Evolutionary conservation across 1,140 invertebrate species (phyloP).

Genomic region (Ostrea edulis): DNA sequence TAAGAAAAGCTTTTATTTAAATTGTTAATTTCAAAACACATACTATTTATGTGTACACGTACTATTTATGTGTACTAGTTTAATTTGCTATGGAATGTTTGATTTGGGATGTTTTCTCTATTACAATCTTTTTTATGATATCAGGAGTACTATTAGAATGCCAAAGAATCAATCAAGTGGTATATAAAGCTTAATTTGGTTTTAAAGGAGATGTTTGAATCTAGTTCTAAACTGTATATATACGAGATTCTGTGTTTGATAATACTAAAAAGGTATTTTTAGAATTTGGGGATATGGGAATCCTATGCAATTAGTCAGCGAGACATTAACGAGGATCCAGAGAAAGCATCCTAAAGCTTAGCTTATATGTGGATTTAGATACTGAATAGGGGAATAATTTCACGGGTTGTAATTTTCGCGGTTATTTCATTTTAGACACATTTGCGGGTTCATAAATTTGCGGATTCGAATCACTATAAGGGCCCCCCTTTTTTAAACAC

Average conservation of each 20-base stretch:
- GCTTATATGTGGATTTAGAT: not conserved
- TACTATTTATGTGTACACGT: not conserved
- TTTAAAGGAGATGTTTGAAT: not conserved
- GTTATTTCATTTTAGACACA: no score
- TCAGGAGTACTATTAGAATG: not conserved
- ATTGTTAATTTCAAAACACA: not conserved
- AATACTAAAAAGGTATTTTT: no score
- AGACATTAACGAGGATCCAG: not conserved
- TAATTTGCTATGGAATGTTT: not conserved
- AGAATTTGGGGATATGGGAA: no score
- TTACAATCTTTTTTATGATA: not conserved
- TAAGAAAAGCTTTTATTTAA: not conserved
- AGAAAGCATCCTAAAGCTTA: conserved; percentile 4
- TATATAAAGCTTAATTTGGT: not conserved
- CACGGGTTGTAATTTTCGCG: no score
- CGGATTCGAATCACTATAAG: no score
- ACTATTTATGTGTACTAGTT: not conserved
- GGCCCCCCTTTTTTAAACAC: no score
- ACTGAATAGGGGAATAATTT: no score
- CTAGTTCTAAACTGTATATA: not conserved
- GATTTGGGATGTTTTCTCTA: not conserved
- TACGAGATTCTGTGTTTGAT: not conserved
- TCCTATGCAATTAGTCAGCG: not conserved
- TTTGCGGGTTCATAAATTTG: no score
- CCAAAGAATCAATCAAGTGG: not conserved